phyloP scores from a whole-genome alignment of 2,888 invertebrate genomes.

The Chymomyza procnemis region DNA sequence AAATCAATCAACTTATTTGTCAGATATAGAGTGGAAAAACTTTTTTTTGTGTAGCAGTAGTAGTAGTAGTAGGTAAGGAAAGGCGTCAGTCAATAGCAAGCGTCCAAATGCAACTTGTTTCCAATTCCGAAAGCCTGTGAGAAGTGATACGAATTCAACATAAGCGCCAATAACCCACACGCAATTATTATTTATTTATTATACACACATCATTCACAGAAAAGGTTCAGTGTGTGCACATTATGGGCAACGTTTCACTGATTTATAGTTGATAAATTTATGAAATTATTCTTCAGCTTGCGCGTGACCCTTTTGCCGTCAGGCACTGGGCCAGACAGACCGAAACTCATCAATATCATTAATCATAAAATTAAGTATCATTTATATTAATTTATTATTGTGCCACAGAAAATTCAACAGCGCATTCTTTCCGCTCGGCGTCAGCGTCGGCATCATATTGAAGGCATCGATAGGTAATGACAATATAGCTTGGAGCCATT shows the following conservation, averaged over 20 bases:
- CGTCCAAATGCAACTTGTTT: conserved; percentile 18
- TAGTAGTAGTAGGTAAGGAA: too few relatives aligned
- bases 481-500: neutral
- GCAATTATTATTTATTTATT: conserved; percentile 72
- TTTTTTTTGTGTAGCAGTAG: neutral
- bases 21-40: conserved; percentile 27
- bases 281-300: conserved; percentile 42
- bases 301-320: neutral
- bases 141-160: conserved; percentile 16
- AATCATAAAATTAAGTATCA: conserved; percentile 76
- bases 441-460: neutral
- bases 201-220: conserved; percentile 21
- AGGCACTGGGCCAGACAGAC: neutral
- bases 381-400: conserved; percentile 75
- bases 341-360: conserved; percentile 71
- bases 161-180: conserved; percentile 49
- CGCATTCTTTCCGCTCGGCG: conserved; percentile 35
- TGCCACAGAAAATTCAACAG: conserved; percentile 67
- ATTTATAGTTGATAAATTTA: conserved; percentile 71
- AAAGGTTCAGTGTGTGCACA: neutral
- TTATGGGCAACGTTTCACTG: conserved; percentile 40
- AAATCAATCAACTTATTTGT: conserved; percentile 56
- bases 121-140: neutral
- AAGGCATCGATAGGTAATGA: neutral
- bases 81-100: conserved; percentile 50